Conservation (phyloP, 2,113 vertebrate species). For the Sisor rabdophorus region DNA sequence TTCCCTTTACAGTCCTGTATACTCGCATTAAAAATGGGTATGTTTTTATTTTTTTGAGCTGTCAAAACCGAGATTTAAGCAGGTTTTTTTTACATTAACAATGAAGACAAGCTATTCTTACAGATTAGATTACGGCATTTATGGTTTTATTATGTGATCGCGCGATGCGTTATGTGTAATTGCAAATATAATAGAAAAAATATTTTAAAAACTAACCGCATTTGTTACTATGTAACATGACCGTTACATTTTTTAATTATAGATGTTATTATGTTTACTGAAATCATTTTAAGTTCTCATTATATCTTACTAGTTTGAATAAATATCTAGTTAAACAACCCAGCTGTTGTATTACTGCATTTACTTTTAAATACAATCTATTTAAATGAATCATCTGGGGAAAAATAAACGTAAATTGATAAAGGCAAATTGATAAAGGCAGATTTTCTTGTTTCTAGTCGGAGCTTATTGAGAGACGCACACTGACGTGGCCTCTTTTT, state of each 20-base stretch:
- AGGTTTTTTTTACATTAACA: background rate
- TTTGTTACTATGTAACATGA: background rate
- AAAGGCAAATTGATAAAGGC: no score
- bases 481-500: constrained; percentile 70
- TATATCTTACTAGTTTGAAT: background rate
- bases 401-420: background rate
- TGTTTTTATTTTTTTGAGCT: background rate
- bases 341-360: background rate
- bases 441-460: constrained; percentile 23
- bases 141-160: background rate
- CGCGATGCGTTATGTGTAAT: background rate
- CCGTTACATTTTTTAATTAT: no score
- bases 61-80: background rate
- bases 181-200: background rate
- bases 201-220: background rate
- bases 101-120: background rate
- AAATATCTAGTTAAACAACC: background rate
- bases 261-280: no score
- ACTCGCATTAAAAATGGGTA: constrained; percentile 17
- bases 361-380: background rate
- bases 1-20: background rate
- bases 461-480: constrained; percentile 52
- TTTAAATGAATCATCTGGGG: background rate
- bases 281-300: background rate
- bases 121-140: background rate